phyloP scores from a whole-genome alignment of 2,797 vertebrate species.

The Falco naumanni region DNA sequence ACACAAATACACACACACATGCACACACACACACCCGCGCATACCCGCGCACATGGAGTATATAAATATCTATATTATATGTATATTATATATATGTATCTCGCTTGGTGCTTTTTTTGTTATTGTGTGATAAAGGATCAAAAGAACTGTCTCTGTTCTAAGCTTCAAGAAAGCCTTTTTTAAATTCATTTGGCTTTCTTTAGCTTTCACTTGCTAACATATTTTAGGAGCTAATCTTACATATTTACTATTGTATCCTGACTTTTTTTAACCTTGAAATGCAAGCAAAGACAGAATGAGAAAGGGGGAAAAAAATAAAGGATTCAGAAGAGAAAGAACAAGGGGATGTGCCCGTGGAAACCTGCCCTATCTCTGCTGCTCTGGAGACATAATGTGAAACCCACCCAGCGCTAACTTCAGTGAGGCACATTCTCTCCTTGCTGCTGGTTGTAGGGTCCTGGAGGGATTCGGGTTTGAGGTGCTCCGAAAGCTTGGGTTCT shows the following conservation, averaged over 20 bases:
- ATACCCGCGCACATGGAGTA: neutral
- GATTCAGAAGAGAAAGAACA: neutral
- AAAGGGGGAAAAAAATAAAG: slow-evolving; percentile 44
- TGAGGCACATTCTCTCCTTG: neutral
- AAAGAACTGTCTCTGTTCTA: slow-evolving; percentile 90
- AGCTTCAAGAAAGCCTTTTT: slow-evolving; percentile 91
- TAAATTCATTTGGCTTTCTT: slow-evolving; percentile 84
- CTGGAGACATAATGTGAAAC: neutral
- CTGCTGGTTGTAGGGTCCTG: neutral
- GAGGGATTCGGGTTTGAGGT: neutral
- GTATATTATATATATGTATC: slow-evolving; percentile 53
- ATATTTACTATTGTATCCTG: slow-evolving; percentile 86
- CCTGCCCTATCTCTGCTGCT: neutral
- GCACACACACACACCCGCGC: neutral
- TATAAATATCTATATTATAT: slow-evolving; percentile 62
- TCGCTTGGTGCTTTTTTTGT: slow-evolving; percentile 82
- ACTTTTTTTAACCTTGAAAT: slow-evolving; percentile 95
- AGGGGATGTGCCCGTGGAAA: neutral
- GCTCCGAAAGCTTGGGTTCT: neutral
- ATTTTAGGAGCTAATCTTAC: slow-evolving; percentile 88
- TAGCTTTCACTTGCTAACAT: slow-evolving; percentile 84
- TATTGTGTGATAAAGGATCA: slow-evolving; percentile 89
- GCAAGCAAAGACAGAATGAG: slow-evolving; percentile 80
- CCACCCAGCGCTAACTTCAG: neutral
- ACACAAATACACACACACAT: neutral